phyloP scores from a whole-genome alignment of 2,888 invertebrate genomes.

The Encarsia formosa region DNA sequence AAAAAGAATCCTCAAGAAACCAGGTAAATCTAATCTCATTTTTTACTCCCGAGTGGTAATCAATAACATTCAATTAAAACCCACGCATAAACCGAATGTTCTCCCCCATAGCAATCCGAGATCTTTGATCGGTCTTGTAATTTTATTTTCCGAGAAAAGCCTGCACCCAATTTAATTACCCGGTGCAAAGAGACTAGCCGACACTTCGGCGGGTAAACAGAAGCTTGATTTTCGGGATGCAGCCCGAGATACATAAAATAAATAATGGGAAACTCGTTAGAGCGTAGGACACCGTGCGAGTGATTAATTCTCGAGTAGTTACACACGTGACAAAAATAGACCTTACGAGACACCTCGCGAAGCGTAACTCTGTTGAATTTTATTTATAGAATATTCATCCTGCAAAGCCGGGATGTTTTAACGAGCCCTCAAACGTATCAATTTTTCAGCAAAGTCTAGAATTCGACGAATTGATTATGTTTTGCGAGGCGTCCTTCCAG shows the following conservation, averaged over 20 bases:
- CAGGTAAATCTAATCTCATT: no score
- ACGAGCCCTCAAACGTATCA: constrained; percentile 46
- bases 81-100: no score
- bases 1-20: no score
- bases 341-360: constrained; percentile 16
- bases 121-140: no score
- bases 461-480: constrained; percentile 35
- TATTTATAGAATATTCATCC: constrained; percentile 44
- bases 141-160: no score
- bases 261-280: constrained; percentile 33
- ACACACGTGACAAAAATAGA: constrained; percentile 38
- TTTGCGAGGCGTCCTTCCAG: constrained; percentile 30
- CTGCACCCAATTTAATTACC: no score
- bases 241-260: no score
- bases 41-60: no score
- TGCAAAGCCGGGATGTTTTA: constrained; percentile 39
- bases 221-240: neutral
- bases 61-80: no score
- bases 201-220: no score
- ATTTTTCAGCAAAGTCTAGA: constrained; percentile 39
- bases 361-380: no score
- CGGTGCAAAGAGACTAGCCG: neutral
- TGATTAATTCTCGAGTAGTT: constrained; percentile 46
- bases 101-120: no score
- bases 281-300: constrained; percentile 33